These are phyloP conservation scores for Natrix natrix DNA, from an alignment of 2,797 vertebrate species.

Conservation along the genomic window DNA sequence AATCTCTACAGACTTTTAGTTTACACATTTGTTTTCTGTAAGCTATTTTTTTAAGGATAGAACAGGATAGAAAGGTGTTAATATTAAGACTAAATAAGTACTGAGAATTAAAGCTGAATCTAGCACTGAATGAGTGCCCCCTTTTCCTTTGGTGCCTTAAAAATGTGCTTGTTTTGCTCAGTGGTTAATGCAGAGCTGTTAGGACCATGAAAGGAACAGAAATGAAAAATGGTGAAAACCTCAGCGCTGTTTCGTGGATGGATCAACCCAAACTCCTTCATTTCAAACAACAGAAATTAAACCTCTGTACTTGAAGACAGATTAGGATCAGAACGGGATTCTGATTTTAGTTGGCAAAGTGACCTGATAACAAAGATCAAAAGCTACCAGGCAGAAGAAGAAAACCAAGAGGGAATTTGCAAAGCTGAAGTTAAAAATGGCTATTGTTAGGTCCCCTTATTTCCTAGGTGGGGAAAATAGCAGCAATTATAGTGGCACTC, in stretches of 20 bases:
- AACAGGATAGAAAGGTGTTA: neutral
- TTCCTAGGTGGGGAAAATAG: neutral
- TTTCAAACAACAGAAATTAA: neutral
- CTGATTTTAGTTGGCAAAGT: neutral
- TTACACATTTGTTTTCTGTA: neutral
- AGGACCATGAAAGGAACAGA: neutral
- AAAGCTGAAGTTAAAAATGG: neutral
- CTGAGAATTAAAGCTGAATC: neutral
- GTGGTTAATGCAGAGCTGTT: neutral
- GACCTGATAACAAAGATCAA: neutral
- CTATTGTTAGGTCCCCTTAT: neutral
- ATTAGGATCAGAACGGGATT: neutral
- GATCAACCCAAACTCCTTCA: neutral
- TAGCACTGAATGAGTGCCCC: neutral
- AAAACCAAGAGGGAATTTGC: neutral
- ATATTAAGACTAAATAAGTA: neutral
- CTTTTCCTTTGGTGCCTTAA: neutral
- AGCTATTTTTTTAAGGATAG: neutral
- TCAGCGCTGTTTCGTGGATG: neutral
- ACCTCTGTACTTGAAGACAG: neutral
- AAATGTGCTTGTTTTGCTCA: neutral
- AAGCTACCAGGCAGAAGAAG: neutral
- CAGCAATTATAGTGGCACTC: neutral
- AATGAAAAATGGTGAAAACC: neutral
- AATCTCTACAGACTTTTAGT: too few species aligned